These are phyloP conservation scores for Gastrophysa polygoni DNA, from an alignment of 2,888 invertebrate species.

Conservation along the genomic window DNA sequence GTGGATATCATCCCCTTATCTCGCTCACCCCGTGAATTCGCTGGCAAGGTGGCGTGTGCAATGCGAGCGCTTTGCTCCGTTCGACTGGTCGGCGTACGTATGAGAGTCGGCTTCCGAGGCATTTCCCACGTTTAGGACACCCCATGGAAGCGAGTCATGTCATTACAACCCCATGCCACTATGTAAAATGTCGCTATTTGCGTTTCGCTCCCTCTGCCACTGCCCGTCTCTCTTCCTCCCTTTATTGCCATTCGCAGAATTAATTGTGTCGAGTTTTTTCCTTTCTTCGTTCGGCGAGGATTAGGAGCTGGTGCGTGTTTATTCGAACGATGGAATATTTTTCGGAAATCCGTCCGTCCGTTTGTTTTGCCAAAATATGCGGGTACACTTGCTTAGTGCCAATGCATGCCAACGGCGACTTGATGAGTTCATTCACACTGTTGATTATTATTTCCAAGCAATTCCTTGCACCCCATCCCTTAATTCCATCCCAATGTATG, in stretches of 20 bases:
- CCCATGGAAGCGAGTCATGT: constrained; percentile 51
- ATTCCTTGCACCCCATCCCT: no score
- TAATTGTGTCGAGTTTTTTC: constrained; percentile 6
- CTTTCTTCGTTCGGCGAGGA: no score
- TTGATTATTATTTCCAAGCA: no score
- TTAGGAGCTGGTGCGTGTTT: no score
- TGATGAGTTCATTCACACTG: no score
- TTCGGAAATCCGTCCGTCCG: no score
- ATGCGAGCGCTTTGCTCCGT: constrained; percentile 37
- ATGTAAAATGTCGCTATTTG: constrained; percentile 8
- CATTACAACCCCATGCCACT: constrained; percentile 49
- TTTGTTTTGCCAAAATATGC: no score
- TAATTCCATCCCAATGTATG: no score
- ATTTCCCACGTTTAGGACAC: constrained; percentile 57
- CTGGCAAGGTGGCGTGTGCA: constrained; percentile 43
- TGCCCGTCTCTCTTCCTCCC: constrained; percentile 4
- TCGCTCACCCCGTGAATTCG: constrained; percentile 20
- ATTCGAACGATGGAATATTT: no score
- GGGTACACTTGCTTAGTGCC: no score
- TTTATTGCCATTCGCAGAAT: not conserved
- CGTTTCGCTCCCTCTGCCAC: constrained; percentile 9
- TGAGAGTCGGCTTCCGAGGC: constrained; percentile 54
- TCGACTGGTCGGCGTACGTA: constrained; percentile 46
- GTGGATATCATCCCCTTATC: constrained; percentile 18
- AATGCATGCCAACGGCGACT: no score